These are phyloP conservation scores for Pelodytes ibericus DNA, from an alignment of 2,797 vertebrate species.

Conservation along the genomic window DNA sequence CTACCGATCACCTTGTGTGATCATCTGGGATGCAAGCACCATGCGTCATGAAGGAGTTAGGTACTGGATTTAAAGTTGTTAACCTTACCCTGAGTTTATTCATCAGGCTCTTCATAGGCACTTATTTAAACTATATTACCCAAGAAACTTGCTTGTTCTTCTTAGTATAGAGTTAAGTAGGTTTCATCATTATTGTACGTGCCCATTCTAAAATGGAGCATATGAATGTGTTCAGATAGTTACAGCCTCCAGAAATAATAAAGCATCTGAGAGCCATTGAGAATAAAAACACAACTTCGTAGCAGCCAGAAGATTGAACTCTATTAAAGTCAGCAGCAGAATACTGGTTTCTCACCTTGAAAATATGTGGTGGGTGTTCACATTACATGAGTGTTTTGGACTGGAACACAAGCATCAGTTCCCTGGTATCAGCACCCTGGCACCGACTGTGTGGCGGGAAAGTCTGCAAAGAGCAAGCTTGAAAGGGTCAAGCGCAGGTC, in stretches of 20 bases:
- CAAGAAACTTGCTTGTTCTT: too few relatives aligned
- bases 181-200: too few relatives aligned
- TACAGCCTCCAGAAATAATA: background rate
- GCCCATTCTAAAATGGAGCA: too few relatives aligned
- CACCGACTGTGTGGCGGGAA: slow-evolving; percentile 1
- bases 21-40: too few relatives aligned
- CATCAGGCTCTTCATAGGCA: too few relatives aligned
- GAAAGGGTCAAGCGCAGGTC: slow-evolving; percentile 44
- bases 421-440: slow-evolving; percentile 8
- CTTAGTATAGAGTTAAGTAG: too few relatives aligned
- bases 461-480: background rate
- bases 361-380: slow-evolving; percentile 11
- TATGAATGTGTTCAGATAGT: background rate
- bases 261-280: background rate
- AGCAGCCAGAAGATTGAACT: background rate
- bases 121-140: too few relatives aligned
- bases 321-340: background rate
- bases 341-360: background rate
- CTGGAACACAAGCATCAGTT: slow-evolving; percentile 11
- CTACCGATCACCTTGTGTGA: too few relatives aligned
- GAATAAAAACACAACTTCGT: background rate
- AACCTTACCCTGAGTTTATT: too few relatives aligned
- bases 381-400: slow-evolving; percentile 14
- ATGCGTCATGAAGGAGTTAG: too few relatives aligned
- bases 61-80: too few relatives aligned